Conservation (phyloP, 1,140 invertebrate genomes). For the Spodoptera litura region DNA sequence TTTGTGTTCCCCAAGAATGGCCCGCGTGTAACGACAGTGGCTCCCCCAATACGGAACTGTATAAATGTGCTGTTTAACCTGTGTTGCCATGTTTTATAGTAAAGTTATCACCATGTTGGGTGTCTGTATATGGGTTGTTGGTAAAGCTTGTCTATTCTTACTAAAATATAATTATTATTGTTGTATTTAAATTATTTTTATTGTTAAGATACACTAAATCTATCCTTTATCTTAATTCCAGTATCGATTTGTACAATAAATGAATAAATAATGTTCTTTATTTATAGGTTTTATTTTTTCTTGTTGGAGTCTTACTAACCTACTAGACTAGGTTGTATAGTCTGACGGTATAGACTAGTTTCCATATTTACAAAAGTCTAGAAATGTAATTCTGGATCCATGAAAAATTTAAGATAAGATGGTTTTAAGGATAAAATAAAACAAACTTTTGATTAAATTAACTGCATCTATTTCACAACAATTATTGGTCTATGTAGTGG, state of each 20-base stretch:
- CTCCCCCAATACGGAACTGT: slow-evolving; percentile 21
- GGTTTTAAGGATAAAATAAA: slow-evolving; percentile 5
- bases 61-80: slow-evolving; percentile 48
- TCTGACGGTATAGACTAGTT: too few relatives aligned
- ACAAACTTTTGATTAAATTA: slow-evolving; percentile 56
- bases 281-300: slow-evolving; percentile 53
- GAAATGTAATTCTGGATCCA: too few relatives aligned
- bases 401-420: not conserved
- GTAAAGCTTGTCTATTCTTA: slow-evolving; percentile 67
- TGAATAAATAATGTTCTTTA: slow-evolving; percentile 74
- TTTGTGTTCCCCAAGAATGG: slow-evolving; percentile 14
- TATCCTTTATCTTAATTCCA: slow-evolving; percentile 81
- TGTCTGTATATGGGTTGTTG: slow-evolving; percentile 81
- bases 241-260: slow-evolving; percentile 80
- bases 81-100: slow-evolving; percentile 52
- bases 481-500: slow-evolving; percentile 76
- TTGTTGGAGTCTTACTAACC: too few relatives aligned
- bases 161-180: slow-evolving; percentile 65
- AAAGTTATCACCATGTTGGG: slow-evolving; percentile 61
- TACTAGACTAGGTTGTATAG: too few relatives aligned
- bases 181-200: slow-evolving; percentile 73
- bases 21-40: not conserved
- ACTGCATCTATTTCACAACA: slow-evolving; percentile 66
- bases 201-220: slow-evolving; percentile 71
- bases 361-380: too few relatives aligned